These are phyloP conservation scores for Sorex araneus DNA, from an alignment of 2,113 vertebrate species.

Conservation along the genomic window DNA sequence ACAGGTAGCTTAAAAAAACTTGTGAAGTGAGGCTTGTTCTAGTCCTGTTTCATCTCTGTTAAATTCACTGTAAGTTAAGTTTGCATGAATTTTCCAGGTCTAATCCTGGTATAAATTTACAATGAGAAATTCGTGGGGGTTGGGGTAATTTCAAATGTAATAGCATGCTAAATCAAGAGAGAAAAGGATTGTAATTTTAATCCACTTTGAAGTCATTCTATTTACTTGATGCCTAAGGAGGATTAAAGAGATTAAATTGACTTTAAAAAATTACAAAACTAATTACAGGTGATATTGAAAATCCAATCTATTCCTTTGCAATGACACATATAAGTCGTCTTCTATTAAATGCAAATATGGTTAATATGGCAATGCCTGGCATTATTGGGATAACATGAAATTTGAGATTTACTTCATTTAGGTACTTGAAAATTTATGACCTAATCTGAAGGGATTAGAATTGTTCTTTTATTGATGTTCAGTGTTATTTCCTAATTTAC, in stretches of 20 bases:
- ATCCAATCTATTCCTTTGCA: constrained; percentile 70
- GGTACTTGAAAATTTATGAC: constrained; percentile 78
- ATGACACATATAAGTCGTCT: constrained; percentile 73
- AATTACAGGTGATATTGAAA: constrained; percentile 78
- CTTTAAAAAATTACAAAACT: constrained; percentile 74
- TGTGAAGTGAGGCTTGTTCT: not conserved
- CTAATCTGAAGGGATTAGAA: constrained; percentile 69
- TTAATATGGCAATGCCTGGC: constrained; percentile 60
- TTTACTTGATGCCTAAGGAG: constrained; percentile 78
- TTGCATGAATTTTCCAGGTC: constrained; percentile 29
- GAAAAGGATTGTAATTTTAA: constrained; percentile 70
- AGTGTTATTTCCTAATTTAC: constrained; percentile 78
- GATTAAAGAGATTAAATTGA: constrained; percentile 77
- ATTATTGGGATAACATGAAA: constrained; percentile 68
- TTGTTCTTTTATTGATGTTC: constrained; percentile 45
- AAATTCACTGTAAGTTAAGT: constrained; percentile 22
- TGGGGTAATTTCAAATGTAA: constrained; percentile 52
- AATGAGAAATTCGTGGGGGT: not conserved
- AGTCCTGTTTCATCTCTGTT: not conserved
- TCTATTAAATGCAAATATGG: constrained; percentile 75
- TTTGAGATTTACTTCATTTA: constrained; percentile 70
- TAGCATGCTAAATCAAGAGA: constrained; percentile 60
- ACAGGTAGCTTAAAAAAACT: too few species aligned
- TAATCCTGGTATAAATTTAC: constrained; percentile 60
- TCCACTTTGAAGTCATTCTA: constrained; percentile 77